Evolutionary conservation across 64 coral and sea anemone species (phyloP), one percentile per base, ranked within the genome.

Genomic region (Actinia tenebrosa): DNA sequence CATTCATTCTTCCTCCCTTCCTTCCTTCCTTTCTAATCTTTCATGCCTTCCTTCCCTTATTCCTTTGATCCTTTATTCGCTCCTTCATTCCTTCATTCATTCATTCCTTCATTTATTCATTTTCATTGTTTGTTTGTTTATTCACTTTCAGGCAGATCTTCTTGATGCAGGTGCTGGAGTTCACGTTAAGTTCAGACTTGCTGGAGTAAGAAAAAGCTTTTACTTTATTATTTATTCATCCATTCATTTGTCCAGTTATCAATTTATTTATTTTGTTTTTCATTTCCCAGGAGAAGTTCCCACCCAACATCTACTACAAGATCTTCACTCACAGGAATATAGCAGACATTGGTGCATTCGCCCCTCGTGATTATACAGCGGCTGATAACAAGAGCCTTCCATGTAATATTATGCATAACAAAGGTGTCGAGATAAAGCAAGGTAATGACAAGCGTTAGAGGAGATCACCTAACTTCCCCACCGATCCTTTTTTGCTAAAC

Each of bases 301-400:
- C 97, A 47, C 97, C 96, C 5, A 99, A 99, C 26, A 99, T 99
- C 20, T 99, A 99, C 77, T 99, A 99, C 97, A 99, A 99, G 93
- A 99, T 99, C 54, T 99, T 93, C 53, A 99, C 97, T 11, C 97
- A 99, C 61, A 87, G 93, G 10, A 95, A 89, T 45, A 88, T 99
- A 45, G 93, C 91, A 9, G 97, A 99, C 62, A 86, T 99, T 84
- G 94, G 97, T 75, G 93, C 97, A 3, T 92, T 92, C 81, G 93
- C 93, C 0, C 97, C 97, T 71, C 91, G 93, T 82, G 93, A 99
- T 82, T 99, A 99, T 87, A 99, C 97, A 0, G 42, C 47, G 7
- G 93, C 88, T 9, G 45, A 72, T 14, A 95, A 83, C 16, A 95
- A 95, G 60, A 86, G 87, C 79, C 83, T 90, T 10, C 86, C 93